Evolutionary conservation across 2,797 vertebrate genomes (phyloP).

Genomic region (Anas georgica): DNA sequence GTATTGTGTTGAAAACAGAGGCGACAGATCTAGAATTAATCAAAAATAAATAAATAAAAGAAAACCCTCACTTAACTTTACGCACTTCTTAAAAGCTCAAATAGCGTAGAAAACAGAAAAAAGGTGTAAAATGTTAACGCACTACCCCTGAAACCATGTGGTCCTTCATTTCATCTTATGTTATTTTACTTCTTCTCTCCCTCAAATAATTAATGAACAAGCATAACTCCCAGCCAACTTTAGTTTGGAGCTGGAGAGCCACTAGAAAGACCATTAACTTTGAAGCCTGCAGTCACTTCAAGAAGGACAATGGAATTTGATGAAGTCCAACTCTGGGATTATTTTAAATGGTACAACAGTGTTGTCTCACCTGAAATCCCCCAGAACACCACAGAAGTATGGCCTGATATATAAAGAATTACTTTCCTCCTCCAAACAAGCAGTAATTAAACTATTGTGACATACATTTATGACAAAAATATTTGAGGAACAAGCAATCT

Average conservation of each 20-base stretch:
- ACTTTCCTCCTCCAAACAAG: not conserved
- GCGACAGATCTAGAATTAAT: conserved; percentile 87
- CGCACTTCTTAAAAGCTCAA: not conserved
- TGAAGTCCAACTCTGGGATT: not conserved
- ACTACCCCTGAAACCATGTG: not conserved
- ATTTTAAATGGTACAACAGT: not conserved
- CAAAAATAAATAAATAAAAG: not conserved
- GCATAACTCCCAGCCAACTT: not conserved
- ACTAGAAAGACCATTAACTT: not conserved
- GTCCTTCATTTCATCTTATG: not conserved
- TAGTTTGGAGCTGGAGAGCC: not conserved
- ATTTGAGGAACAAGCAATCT: not conserved
- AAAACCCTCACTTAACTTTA: not conserved
- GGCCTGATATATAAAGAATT: not conserved
- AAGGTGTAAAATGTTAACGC: not conserved
- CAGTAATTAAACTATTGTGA: not conserved
- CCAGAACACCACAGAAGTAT: not conserved
- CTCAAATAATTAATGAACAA: not conserved
- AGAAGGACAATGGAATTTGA: not conserved
- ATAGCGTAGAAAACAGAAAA: not conserved
- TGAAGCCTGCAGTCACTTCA: not conserved
- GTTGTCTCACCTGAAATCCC: not conserved
- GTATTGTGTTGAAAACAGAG: conserved; percentile 98
- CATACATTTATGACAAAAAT: not conserved
- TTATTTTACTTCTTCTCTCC: not conserved